Evolutionary conservation across 2,113 vertebrate species (phyloP).

Genomic region (Acrocephalus arundinaceus): DNA sequence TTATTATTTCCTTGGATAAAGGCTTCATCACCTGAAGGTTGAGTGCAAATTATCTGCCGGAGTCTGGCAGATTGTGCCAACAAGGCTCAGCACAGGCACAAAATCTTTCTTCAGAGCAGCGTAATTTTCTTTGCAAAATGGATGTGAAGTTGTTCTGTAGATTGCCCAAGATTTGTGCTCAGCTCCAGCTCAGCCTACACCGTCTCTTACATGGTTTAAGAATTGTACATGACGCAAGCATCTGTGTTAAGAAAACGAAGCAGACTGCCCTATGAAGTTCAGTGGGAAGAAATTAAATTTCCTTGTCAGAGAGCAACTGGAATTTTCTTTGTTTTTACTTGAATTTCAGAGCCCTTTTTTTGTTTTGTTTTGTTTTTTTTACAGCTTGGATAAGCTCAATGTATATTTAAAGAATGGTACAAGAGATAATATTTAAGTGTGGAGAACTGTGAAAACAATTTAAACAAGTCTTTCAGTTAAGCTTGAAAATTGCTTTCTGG

Average conservation of each 20-base stretch:
- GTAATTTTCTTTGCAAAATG: background rate
- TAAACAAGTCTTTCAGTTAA: slow-evolving; percentile 23
- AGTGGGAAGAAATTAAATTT: background rate
- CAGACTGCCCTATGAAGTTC: background rate
- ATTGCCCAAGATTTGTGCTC: background rate
- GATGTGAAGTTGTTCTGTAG: background rate
- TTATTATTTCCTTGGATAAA: background rate
- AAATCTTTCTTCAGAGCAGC: background rate
- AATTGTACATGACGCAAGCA: background rate
- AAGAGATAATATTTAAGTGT: background rate
- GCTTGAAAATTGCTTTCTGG: slow-evolving; percentile 19
- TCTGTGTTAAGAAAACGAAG: background rate
- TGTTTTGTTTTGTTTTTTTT: background rate
- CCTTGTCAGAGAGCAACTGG: background rate
- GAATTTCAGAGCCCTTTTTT: background rate
- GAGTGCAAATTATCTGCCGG: background rate
- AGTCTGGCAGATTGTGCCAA: background rate
- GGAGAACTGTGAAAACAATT: background rate
- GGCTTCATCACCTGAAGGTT: background rate
- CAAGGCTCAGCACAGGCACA: background rate
- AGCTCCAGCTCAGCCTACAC: background rate
- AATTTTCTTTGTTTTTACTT: background rate
- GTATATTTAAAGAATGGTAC: background rate
- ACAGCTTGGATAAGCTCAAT: background rate
- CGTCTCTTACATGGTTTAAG: fast-evolving